Evolutionary conservation across 2,888 invertebrate genomes (phyloP), one percentile per base, ranked within the genome.

Genomic region (Dicyrtoma fusca): DNA sequence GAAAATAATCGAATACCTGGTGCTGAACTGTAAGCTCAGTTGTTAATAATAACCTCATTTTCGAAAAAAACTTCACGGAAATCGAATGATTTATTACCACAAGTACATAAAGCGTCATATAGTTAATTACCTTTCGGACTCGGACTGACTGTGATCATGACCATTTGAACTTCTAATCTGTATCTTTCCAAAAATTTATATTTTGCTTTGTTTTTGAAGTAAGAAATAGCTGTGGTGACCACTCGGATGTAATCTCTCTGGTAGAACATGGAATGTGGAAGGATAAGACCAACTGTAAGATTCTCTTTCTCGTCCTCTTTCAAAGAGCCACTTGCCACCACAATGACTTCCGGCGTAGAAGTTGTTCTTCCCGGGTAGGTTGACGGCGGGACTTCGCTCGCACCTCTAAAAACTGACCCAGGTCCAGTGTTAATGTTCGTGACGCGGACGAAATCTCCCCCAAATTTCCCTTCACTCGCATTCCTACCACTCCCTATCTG

Each of bases 241-340:
- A 89, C 88, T 64, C 87, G 85, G 71, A 87, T 86, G 83, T 91
- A 91, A 81, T 89, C 89, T 6, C 91, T 86, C 75, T 87, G 88
- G 77, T 90, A 90, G 83, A 92, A 92, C 77, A 88, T 88, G 82
- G 90, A 91, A 82, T 90, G 89, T 11, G 92, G 92, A 80, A 92
- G 88, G 78, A 92, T 88, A 83, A 92, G 87, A 57, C 91, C 92
- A 79, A 91, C 85, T 14, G 71, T 71, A 13, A 71, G 23, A 62
- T 61, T 69, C 17, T 61, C 69, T 21, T 69, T 69, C 26, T 61
- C 61, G 14, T 71, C 64, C 17, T 71, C 71, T 19, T 55, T 49
- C 11, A 63, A 25, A 3, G 57, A 47, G 25, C 55, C 44, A 13
- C 70, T 53, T 17, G 34, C 70, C n/a, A 51, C 42, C 17, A 51